Percentiles rank a stretch among this genome's conserved stretches.
Conservation (phyloP, 2,888 invertebrate genomes). For the Dynastes hyllus region DNA sequence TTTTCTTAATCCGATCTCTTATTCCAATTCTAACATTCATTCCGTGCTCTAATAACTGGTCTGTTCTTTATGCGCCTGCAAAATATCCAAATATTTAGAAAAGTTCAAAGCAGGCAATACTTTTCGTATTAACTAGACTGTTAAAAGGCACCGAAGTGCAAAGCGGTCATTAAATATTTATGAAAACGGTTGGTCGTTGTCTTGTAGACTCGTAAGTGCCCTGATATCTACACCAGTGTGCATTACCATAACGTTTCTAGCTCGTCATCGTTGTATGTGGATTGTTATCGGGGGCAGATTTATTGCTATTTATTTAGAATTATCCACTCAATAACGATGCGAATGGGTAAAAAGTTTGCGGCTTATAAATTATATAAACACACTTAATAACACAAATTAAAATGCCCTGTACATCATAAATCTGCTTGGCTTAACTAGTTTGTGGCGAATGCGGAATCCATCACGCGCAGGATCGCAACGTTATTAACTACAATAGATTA, state of each 20-base stretch:
- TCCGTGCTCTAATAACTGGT: slow-evolving; percentile 9
- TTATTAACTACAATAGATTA: slow-evolving; percentile 37
- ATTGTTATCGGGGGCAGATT: slow-evolving; percentile 29
- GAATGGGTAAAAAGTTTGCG: slow-evolving; percentile 27
- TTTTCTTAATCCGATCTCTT: neutral
- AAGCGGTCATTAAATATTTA: slow-evolving; percentile 10
- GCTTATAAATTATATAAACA: slow-evolving; percentile 45
- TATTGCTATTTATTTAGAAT: slow-evolving; percentile 41
- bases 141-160: neutral
- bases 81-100: slow-evolving; percentile 3
- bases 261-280: slow-evolving; percentile 16
- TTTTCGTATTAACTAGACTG: slow-evolving; percentile 11
- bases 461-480: neutral
- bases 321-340: slow-evolving; percentile 14
- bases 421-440: slow-evolving; percentile 14
- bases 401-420: slow-evolving; percentile 37
- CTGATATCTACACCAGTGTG: neutral
- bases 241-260: slow-evolving; percentile 12
- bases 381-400: slow-evolving; percentile 43
- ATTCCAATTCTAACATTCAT: slow-evolving; percentile 1
- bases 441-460: slow-evolving; percentile 37
- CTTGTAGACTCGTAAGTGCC: neutral
- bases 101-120: neutral
- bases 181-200: neutral
- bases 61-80: neutral